Conservation (phyloP, 2,888 invertebrate species). For the Cephalotes varians region DNA sequence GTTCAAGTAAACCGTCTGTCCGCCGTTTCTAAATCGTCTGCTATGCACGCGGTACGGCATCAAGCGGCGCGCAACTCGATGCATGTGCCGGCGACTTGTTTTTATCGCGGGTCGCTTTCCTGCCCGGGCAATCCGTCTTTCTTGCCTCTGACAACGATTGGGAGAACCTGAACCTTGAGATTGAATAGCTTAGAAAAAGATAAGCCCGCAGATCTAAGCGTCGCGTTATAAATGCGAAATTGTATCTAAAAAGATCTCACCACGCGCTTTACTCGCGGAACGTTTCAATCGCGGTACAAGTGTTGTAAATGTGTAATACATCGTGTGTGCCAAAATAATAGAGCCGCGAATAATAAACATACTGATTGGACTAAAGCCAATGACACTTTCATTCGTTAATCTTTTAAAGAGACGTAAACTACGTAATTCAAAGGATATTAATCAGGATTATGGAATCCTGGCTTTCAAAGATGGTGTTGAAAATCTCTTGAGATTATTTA, state of each 20-base stretch:
- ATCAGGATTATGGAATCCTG: constrained; percentile 32
- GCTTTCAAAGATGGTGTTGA: constrained; percentile 15
- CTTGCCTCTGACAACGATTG: constrained; percentile 16
- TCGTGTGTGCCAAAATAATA: neutral
- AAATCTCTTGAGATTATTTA: constrained; percentile 26
- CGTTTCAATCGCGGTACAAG: neutral
- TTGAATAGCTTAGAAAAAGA: constrained; percentile 17
- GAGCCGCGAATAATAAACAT: constrained; percentile 9
- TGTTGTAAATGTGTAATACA: neutral
- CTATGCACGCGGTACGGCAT: constrained; percentile 15
- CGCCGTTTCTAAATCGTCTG: constrained; percentile 51
- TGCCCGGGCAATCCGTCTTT: constrained; percentile 32
- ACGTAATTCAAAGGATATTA: constrained; percentile 20
- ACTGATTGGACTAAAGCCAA: neutral
- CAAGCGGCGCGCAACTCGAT: constrained; percentile 28
- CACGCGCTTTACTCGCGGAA: neutral
- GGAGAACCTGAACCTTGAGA: neutral
- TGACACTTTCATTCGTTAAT: neutral
- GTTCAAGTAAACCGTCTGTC: constrained; percentile 65
- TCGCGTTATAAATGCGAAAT: constrained; percentile 13
- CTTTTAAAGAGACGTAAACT: neutral
- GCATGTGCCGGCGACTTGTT: constrained; percentile 24
- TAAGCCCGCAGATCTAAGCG: constrained; percentile 17
- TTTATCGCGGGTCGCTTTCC: constrained; percentile 18
- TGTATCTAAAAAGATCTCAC: constrained; percentile 11